Percentiles rank a stretch among this genome's conserved stretches.
Conservation (phyloP, 1,140 invertebrate genomes). For the Centruroides sculpturatus region DNA sequence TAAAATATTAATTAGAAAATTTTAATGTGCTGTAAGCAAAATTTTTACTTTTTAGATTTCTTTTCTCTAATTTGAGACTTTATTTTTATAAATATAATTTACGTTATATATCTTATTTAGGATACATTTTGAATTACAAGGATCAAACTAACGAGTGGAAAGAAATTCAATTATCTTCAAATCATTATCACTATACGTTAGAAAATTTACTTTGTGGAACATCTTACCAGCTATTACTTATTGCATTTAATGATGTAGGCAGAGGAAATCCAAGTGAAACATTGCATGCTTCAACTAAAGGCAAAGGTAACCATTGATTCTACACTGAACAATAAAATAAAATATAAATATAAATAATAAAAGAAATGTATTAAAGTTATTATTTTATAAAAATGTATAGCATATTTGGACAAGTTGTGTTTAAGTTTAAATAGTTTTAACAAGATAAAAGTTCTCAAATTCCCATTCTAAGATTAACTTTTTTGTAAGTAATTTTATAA, state of each 20-base stretch:
- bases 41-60: too few species aligned
- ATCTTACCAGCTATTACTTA: slow-evolving; percentile 38
- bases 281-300: slow-evolving; percentile 29
- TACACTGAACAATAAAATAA: too few species aligned
- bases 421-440: too few species aligned
- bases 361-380: too few species aligned
- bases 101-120: slow-evolving; percentile 11
- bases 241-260: slow-evolving; percentile 31
- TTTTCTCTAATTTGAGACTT: background rate
- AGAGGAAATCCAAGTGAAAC: slow-evolving; percentile 26
- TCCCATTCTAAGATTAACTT: too few species aligned
- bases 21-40: background rate
- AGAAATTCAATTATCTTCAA: slow-evolving; percentile 44
- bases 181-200: slow-evolving; percentile 50
- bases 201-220: slow-evolving; percentile 57
- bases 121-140: slow-evolving; percentile 31
- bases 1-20: background rate
- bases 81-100: too few species aligned
- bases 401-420: too few species aligned
- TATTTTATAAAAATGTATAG: too few species aligned
- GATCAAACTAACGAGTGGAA: slow-evolving; percentile 42
- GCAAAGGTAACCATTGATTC: slow-evolving; percentile 23
- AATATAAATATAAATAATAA: too few species aligned
- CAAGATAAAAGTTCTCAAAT: too few species aligned
- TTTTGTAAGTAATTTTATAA: too few species aligned